These are phyloP conservation scores for Drosophila macrospina DNA, from an alignment of 2,888 invertebrate genomes.

Conservation along the genomic window DNA sequence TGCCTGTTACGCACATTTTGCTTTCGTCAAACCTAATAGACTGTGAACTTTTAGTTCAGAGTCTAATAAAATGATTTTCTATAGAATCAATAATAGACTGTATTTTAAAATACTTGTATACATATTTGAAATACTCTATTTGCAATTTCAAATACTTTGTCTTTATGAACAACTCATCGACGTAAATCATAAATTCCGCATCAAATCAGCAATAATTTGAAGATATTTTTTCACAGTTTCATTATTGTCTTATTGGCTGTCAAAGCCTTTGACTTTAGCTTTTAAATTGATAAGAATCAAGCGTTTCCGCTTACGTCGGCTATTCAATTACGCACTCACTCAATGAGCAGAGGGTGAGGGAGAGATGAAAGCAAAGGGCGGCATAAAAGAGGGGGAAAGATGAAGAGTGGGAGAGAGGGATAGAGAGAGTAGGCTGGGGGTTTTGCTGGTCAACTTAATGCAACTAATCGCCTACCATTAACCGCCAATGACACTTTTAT, in stretches of 20 bases:
- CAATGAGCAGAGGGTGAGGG: conserved; percentile 9
- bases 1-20: no score
- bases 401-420: neutral
- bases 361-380: neutral
- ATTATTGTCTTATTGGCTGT: conserved; percentile 25
- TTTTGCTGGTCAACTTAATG: conserved; percentile 58
- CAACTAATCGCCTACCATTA: conserved; percentile 77
- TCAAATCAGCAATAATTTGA: neutral
- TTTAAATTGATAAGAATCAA: conserved; percentile 26
- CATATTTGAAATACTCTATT: no score
- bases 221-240: neutral
- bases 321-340: conserved; percentile 58
- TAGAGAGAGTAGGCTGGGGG: neutral
- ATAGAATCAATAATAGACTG: no score
- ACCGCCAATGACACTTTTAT: conserved; percentile 80
- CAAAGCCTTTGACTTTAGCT: conserved; percentile 13
- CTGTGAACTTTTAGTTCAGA: no score
- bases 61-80: no score
- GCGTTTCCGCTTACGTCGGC: neutral
- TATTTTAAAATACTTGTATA: no score
- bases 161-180: no score
- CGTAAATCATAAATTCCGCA: no score
- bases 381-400: neutral
- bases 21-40: no score
- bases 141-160: no score